A percentile compares a stretch with the other conserved stretches of the same genome.
phyloP scores from a whole-genome alignment of 2,797 vertebrate genomes.

The Acanthornis magna region DNA sequence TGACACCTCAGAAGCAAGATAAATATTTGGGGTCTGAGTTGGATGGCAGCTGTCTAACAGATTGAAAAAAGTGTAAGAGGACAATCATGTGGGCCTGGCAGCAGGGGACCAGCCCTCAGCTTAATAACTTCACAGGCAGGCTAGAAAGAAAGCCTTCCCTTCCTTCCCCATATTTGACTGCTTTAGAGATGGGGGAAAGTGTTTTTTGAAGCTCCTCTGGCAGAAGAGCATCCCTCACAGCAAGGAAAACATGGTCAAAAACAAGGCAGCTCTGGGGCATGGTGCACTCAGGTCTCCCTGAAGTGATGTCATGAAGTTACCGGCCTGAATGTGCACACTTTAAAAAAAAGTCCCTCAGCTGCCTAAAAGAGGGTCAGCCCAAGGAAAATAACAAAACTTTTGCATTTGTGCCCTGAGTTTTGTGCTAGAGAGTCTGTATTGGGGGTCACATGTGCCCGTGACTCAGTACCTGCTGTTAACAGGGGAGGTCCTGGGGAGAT shows the following conservation, averaged over 20 bases:
- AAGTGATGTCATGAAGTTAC: not conserved
- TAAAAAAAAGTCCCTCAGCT: not conserved
- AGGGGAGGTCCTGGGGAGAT: not conserved
- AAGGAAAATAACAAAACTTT: not conserved
- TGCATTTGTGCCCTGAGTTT: not conserved
- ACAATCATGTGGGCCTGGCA: not conserved
- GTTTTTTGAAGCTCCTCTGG: not conserved
- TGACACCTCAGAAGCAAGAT: slow-evolving; percentile 12
- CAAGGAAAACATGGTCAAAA: not conserved
- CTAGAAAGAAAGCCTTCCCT: not conserved
- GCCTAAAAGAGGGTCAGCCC: not conserved
- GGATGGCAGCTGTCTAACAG: slow-evolving; percentile 28
- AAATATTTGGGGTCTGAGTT: not conserved
- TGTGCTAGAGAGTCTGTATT: not conserved
- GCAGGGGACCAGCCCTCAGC: not conserved
- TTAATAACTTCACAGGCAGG: not conserved
- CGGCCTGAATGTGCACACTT: not conserved
- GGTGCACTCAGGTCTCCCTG: not conserved
- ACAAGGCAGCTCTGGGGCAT: not conserved
- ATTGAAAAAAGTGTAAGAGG: slow-evolving; percentile 6
- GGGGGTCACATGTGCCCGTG: not conserved
- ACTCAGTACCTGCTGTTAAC: not conserved
- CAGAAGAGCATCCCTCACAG: not conserved
- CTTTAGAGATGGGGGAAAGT: not conserved
- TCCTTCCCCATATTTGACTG: not conserved